Conservation (phyloP, 2,888 invertebrate species). For the Aelia acuminata region DNA sequence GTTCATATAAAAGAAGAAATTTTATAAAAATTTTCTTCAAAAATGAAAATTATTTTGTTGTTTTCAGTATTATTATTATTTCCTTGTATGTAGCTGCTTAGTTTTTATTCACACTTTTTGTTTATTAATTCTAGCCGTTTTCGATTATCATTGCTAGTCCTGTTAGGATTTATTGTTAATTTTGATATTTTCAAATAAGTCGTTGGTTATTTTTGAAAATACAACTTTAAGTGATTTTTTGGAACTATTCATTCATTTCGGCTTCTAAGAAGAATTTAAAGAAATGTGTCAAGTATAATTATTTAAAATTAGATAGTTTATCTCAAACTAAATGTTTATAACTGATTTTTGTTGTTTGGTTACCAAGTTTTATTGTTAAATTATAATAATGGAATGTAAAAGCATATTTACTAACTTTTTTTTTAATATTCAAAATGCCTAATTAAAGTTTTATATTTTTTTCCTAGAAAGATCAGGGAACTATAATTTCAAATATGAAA, state of each 20-base stretch:
- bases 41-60: neutral
- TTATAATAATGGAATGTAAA: neutral
- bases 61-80: conserved; percentile 45
- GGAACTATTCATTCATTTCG: neutral
- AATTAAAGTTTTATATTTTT: neutral
- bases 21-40: neutral
- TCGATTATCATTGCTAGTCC: neutral
- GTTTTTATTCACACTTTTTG: neutral
- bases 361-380: neutral
- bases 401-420: neutral
- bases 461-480: neutral
- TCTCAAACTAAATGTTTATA: neutral
- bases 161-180: neutral
- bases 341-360: neutral
- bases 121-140: conserved; percentile 9
- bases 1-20: neutral
- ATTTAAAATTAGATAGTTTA: neutral
- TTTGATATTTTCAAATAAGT: neutral
- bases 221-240: neutral
- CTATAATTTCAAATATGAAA: neutral
- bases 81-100: neutral
- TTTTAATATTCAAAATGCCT: neutral
- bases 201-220: conserved; percentile 9
- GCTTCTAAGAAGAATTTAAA: no score
- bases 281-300: neutral